These are phyloP conservation scores for Scolopax bukidnonensis DNA, from an alignment of 2,797 vertebrate genomes.

Conservation along the genomic window DNA sequence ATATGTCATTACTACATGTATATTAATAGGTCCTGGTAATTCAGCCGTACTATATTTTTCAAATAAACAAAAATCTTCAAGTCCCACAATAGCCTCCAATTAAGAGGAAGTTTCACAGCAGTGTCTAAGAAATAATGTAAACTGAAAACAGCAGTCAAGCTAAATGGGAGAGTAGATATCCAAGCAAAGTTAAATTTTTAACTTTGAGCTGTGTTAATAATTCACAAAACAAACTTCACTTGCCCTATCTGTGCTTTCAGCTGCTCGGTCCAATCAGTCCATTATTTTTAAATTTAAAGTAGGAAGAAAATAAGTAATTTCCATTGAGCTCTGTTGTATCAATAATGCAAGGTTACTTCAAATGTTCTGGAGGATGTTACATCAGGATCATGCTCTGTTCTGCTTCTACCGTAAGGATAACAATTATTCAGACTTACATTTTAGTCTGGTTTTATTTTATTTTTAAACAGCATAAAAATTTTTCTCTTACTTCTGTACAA, in stretches of 20 bases:
- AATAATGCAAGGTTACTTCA: constrained; percentile 40
- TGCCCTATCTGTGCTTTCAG: constrained; percentile 51
- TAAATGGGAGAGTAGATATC: constrained; percentile 54
- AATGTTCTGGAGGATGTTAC: not conserved
- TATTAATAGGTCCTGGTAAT: constrained; percentile 70
- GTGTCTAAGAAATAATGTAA: constrained; percentile 58
- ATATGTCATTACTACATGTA: constrained; percentile 63
- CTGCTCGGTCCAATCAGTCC: constrained; percentile 50
- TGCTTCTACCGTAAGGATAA: not conserved
- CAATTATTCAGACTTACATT: constrained; percentile 18
- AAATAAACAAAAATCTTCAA: constrained; percentile 70
- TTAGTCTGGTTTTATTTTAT: not conserved
- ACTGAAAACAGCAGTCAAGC: constrained; percentile 56
- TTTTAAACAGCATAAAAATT: constrained; percentile 12
- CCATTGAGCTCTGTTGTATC: constrained; percentile 7
- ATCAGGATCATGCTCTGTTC: constrained; percentile 4
- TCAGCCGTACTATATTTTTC: constrained; percentile 63
- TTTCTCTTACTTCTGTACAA: not conserved
- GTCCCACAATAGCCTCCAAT: constrained; percentile 58
- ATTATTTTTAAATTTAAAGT: constrained; percentile 48
- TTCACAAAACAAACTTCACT: constrained; percentile 54
- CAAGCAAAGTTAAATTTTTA: constrained; percentile 63
- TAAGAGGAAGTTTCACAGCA: constrained; percentile 59
- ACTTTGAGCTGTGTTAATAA: constrained; percentile 54
- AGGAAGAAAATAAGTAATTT: constrained; percentile 8